phyloP scores from a whole-genome alignment of 1,140 invertebrate genomes.

The Drosophila lini region DNA sequence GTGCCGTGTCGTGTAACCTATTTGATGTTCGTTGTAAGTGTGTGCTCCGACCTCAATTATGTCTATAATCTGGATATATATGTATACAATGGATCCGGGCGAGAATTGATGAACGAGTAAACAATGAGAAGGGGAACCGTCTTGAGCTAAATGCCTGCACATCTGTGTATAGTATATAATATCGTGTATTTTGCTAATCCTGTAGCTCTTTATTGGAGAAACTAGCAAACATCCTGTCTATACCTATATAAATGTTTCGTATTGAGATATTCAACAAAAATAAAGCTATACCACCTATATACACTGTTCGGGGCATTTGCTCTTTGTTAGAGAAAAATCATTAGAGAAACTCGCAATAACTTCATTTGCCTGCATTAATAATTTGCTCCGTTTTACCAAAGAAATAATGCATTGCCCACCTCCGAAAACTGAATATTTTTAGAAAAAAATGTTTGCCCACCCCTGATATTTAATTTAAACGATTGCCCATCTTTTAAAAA shows the following conservation, averaged over 20 bases:
- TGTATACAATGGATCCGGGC: slow-evolving; percentile 56
- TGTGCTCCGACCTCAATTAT: slow-evolving; percentile 76
- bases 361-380: too few species aligned
- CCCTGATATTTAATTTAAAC: too few species aligned
- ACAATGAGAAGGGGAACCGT: slow-evolving; percentile 56
- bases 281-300: slow-evolving; percentile 7
- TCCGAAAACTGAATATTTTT: too few species aligned
- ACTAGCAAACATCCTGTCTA: slow-evolving; percentile 27
- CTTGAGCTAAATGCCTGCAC: slow-evolving; percentile 61
- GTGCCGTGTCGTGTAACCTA: slow-evolving; percentile 53
- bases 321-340: too few species aligned
- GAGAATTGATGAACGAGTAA: slow-evolving; percentile 43
- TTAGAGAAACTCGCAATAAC: too few species aligned
- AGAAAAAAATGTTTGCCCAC: too few species aligned
- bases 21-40: slow-evolving; percentile 72
- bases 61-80: slow-evolving; percentile 78
- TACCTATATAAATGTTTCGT: slow-evolving; percentile 61
- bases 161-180: slow-evolving; percentile 50
- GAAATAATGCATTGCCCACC: too few species aligned
- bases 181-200: slow-evolving; percentile 76
- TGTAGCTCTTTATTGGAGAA: slow-evolving; percentile 77
- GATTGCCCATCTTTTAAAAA: too few species aligned
- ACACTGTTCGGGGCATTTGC: too few species aligned
- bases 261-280: slow-evolving; percentile 53
- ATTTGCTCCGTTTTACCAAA: too few species aligned